Percentiles rank a stretch among this genome's conserved stretches.
Evolutionary conservation across 1,140 invertebrate genomes (phyloP).

Genomic region (Aphelinus atriplicis): DNA sequence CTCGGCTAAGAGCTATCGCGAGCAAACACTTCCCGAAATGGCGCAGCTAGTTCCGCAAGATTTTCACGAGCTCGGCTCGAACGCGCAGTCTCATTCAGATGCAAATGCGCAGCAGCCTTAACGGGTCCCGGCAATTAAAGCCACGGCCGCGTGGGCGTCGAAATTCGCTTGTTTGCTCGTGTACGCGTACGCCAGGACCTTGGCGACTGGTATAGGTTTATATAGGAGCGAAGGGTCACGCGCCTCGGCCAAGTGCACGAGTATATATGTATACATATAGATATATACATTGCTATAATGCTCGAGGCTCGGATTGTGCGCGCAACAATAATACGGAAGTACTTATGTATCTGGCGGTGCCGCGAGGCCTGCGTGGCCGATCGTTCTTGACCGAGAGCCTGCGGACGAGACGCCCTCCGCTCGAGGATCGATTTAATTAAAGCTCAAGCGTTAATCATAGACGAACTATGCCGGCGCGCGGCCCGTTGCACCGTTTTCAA

Average conservation of each 20-base stretch:
- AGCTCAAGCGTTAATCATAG: neutral
- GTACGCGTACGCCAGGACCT: too few species aligned
- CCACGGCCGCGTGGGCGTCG: neutral
- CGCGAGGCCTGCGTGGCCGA: slow-evolving; percentile 2
- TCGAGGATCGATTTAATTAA: slow-evolving; percentile 27
- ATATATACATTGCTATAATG: too few species aligned
- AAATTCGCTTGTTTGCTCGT: neutral
- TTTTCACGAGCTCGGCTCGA: too few species aligned
- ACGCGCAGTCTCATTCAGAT: neutral
- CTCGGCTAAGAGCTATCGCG: too few species aligned
- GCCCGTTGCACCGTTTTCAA: slow-evolving; percentile 22
- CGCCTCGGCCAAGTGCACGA: too few species aligned
- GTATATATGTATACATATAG: too few species aligned
- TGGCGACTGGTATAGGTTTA: neutral
- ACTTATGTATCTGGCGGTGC: neutral
- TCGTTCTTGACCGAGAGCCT: slow-evolving; percentile 8
- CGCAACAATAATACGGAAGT: slow-evolving; percentile 11
- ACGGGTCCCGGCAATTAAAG: neutral
- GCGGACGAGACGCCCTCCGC: neutral
- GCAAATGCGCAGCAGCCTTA: neutral
- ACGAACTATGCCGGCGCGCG: neutral
- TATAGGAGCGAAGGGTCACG: too few species aligned
- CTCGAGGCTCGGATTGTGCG: too few species aligned
- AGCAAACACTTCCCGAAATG: too few species aligned
- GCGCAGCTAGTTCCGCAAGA: too few species aligned